A percentile compares a stretch with the other conserved stretches of the same genome.
Evolutionary conservation across 2,888 invertebrate species (phyloP).

Genomic region (Scelioninae gen. 1): DNA sequence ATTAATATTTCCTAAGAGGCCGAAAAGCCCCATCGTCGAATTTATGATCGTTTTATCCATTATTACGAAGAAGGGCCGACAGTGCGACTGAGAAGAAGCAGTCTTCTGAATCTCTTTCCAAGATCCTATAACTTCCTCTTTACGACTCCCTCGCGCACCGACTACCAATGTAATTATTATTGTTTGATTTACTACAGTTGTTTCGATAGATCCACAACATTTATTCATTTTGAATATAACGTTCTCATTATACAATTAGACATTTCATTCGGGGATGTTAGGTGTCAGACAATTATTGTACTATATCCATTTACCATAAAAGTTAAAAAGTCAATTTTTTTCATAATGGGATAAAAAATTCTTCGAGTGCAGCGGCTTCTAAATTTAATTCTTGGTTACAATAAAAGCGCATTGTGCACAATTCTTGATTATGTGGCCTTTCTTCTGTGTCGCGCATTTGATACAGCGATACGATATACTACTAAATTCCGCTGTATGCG

Average conservation of each 20-base stretch:
- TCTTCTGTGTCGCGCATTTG: conserved; percentile 36
- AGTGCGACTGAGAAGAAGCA: conserved; percentile 71
- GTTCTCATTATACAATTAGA: conserved; percentile 14
- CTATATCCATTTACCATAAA: no score
- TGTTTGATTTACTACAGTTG: conserved; percentile 77
- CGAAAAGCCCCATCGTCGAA: conserved; percentile 83
- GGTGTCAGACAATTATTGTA: no score
- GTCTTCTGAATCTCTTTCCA: conserved; percentile 81
- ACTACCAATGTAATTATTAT: conserved; percentile 78
- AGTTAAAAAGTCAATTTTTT: no score
- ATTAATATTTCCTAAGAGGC: conserved; percentile 84
- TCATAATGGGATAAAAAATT: no score
- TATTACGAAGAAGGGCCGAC: conserved; percentile 79
- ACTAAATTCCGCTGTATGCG: conserved; percentile 54
- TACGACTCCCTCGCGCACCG: conserved; percentile 79
- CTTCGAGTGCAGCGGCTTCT: conserved; percentile 16
- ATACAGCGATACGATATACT: conserved; percentile 25
- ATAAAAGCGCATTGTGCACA: conserved; percentile 35
- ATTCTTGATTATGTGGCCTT: conserved; percentile 36
- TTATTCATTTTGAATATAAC: conserved; percentile 41
- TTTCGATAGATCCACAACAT: conserved; percentile 72
- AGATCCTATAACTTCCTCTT: conserved; percentile 84
- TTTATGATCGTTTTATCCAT: conserved; percentile 85
- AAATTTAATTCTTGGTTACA: conserved; percentile 20
- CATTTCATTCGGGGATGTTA: conserved; percentile 4